These are phyloP conservation scores for Peromyscus polionotus DNA, from an alignment of 2,113 vertebrate genomes.

Conservation along the genomic window DNA sequence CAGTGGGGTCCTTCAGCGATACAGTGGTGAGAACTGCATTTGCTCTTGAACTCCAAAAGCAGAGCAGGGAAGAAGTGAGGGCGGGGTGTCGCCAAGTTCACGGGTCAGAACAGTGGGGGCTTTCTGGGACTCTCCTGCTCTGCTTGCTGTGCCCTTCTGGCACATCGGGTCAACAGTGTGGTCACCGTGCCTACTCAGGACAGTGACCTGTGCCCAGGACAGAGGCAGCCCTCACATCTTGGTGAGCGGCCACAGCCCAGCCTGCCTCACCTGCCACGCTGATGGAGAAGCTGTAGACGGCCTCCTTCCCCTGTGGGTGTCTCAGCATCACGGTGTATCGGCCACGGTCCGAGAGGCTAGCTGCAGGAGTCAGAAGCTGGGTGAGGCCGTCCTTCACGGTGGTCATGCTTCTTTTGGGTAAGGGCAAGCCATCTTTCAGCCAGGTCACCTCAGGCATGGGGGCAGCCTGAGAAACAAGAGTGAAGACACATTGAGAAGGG, in stretches of 20 bases:
- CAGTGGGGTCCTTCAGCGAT: fast-evolving
- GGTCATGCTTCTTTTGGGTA: conserved; percentile 87
- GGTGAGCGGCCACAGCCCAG: neutral
- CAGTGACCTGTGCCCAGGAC: neutral
- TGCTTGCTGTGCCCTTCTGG: neutral
- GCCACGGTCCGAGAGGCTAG: conserved; percentile 90
- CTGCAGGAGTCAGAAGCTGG: conserved; percentile 91
- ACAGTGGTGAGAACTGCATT: neutral
- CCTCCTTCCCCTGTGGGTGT: conserved; percentile 87
- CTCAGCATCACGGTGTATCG: conserved; percentile 90
- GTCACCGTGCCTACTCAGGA: neutral
- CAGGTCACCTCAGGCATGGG: conserved; percentile 92
- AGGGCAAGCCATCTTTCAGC: conserved; percentile 92
- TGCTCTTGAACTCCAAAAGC: neutral
- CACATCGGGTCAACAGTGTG: fast-evolving
- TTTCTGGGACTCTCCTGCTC: neutral
- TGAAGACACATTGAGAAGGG: neutral
- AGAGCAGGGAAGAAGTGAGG: neutral
- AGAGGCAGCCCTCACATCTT: neutral
- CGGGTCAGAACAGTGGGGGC: neutral
- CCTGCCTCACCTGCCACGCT: conserved; percentile 91
- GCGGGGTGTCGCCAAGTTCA: neutral
- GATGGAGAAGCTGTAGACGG: conserved; percentile 90
- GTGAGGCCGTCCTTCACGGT: conserved; percentile 88
- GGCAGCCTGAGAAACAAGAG: conserved; percentile 86